Conservation (phyloP, 2,888 invertebrate species). For the Hetaerina titia region DNA sequence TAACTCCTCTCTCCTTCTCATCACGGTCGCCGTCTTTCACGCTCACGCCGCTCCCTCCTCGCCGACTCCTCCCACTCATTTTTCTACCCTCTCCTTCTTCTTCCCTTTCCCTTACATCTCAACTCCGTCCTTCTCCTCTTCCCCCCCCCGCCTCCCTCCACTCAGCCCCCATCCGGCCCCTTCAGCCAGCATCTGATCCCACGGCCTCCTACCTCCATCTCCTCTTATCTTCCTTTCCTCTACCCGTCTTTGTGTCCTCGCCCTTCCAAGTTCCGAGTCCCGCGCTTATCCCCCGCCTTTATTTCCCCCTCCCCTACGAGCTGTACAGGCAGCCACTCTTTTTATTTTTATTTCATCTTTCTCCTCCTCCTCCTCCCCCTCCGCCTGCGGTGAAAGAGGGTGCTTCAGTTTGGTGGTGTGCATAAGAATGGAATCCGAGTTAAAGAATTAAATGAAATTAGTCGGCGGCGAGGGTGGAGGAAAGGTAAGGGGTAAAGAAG, state of each 20-base stretch:
- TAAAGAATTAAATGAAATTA: slow-evolving; percentile 56
- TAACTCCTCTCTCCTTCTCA: neutral
- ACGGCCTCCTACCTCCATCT: neutral
- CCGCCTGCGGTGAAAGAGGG: slow-evolving; percentile 7
- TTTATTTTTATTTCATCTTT: slow-evolving; percentile 19
- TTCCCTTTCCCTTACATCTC: neutral
- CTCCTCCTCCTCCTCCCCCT: neutral
- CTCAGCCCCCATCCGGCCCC: neutral
- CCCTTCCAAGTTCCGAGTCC: neutral
- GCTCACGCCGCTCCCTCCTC: neutral
- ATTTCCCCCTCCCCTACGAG: neutral
- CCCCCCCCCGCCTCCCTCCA: neutral
- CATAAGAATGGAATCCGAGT: slow-evolving; percentile 63
- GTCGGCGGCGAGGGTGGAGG: neutral
- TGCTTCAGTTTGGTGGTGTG: slow-evolving; percentile 38
- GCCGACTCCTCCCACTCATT: neutral
- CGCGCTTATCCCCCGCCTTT: neutral
- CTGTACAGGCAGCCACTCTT: neutral
- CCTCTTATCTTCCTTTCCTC: neutral
- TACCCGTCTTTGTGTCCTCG: neutral
- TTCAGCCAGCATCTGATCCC: slow-evolving; percentile 10
- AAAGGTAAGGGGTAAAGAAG: slow-evolving; percentile 29
- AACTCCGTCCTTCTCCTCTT: neutral
- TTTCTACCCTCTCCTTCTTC: neutral
- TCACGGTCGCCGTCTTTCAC: neutral